Evolutionary conservation across 2,888 invertebrate species (phyloP), one percentile per base, ranked within the genome.

Genomic region (Galeruca laticollis): DNA sequence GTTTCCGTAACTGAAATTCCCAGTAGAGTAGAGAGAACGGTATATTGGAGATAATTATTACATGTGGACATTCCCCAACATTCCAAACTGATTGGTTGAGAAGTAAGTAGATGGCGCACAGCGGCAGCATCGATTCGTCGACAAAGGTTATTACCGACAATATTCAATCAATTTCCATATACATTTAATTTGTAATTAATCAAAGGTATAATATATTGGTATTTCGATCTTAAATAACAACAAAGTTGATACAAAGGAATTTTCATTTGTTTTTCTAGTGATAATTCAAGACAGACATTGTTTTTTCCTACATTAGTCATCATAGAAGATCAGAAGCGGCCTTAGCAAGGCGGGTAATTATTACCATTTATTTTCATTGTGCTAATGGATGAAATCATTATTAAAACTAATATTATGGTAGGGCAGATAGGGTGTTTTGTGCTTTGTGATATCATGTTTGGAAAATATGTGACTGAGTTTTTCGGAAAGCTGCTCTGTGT

Each of bases 41-140:
- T 57, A 33, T 18, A 35, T 57, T 11, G 11, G 20, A 57, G 56
- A 57, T 57, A 57, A 57, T 57, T 57, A 57, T 57, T 35, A 57
- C 33, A 33, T 35, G 26, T 54, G 54, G 54, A 54, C n/a, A 35
- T 57, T 57, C 35, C 56, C 18, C 18, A 18, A 35, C 21, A 57
- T 57, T 57, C 56, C 33, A 31, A 33, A 33, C 35, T 35, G 15
- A 57, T 57, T 57, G 18, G 35, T 35, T 11, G 11, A 35, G 18
- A 18, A 15, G 6, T 15, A 15, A 33, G 31, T 52, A 52, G 52
- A 52, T 52, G 43, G 43, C n/a, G 43, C 43, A 43, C 9, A 47
- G 40, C 40, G 37, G n/a, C 4, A 8, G n/a, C n/a, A 15, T 47
- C 15, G 43, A 47, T 47, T 18, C 2, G 4, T 26, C 1, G 26